These are phyloP conservation scores for Graptemys geographica DNA, from an alignment of 2,797 vertebrate genomes.

Conservation along the genomic window DNA sequence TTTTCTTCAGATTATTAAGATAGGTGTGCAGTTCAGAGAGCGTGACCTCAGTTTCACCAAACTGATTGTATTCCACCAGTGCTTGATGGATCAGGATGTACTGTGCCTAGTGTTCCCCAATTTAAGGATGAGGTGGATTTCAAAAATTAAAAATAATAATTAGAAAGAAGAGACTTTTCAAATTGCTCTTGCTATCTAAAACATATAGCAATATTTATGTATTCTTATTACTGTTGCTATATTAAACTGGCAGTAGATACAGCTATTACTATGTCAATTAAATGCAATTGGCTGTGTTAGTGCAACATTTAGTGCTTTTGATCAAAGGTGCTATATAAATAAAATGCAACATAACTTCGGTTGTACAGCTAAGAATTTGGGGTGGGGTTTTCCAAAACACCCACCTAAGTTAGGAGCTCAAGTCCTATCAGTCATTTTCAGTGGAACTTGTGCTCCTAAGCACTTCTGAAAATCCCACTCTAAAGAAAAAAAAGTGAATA, in stretches of 20 bases:
- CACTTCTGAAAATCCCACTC: not conserved
- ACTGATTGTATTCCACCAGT: conserved; percentile 94
- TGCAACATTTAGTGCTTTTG: not conserved
- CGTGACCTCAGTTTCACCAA: conserved; percentile 92
- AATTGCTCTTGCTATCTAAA: not conserved
- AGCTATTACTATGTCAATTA: not conserved
- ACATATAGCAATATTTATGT: not conserved
- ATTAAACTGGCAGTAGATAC: not conserved
- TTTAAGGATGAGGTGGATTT: not conserved
- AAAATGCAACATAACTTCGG: not conserved
- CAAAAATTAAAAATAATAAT: not conserved
- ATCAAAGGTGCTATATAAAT: not conserved
- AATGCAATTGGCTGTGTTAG: not conserved
- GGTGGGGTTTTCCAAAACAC: not conserved
- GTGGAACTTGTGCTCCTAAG: not conserved
- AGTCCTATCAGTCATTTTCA: not conserved
- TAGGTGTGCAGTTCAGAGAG: conserved; percentile 87
- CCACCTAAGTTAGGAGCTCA: not conserved
- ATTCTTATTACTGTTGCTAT: not conserved
- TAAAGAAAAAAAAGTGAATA: not conserved
- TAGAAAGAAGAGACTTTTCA: not conserved
- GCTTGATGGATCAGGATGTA: conserved; percentile 98
- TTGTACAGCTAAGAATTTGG: not conserved
- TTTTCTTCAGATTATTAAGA: conserved; percentile 84
- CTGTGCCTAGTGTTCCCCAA: conserved; percentile 85